Evolutionary conservation across 2,888 invertebrate genomes (phyloP), one percentile per base, ranked within the genome.

Genomic region (Hermaeophaga mercurialis): DNA sequence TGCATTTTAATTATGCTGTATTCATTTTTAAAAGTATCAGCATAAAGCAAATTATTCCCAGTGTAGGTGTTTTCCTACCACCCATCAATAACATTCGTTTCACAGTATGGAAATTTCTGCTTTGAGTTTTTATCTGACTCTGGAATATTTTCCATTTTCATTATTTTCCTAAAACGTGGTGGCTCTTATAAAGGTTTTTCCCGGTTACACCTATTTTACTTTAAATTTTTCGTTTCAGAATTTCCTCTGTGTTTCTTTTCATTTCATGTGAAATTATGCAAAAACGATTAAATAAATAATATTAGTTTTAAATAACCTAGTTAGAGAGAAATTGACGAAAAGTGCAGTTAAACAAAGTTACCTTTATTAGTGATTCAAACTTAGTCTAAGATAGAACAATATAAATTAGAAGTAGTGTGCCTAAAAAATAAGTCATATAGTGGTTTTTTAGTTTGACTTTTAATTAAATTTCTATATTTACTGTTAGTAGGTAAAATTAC

Each of bases 81-180:
- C n/a, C n/a, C n/a, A 24, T 50, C 56, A 50, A 56, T 47, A 49
- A 36, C 28, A 14, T 39, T 28, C 11, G 18, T 41, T 55, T 41
- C 19, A 19, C 26, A 18, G 24, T 45, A 53, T 22, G 24, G 24
- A 18, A 41, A 39, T 39, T 39, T 43, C 14, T 12, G 49, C 54
- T 57, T 56, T 46, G 47, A 53, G 31, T 43, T 45, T 43, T 54
- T 43, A 49, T 49, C 24, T 28, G 49, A 12, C 36, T 44, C 15
- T 41, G n/a, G 44, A 44, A 53, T 54, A 58, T 54, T 54, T 49
- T 49, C 49, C 49, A 49, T 58, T 58, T 58, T 49, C 58, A 54
- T 49, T 58, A 54, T 54, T 58, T 45, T 46, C 49, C 33, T 45
- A 49, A 33, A 54, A 36, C 48, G 43, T 28, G 36, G 49, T 24